These are phyloP conservation scores for Heteromurus nitidus DNA, from an alignment of 2,888 invertebrate genomes.

Conservation along the genomic window DNA sequence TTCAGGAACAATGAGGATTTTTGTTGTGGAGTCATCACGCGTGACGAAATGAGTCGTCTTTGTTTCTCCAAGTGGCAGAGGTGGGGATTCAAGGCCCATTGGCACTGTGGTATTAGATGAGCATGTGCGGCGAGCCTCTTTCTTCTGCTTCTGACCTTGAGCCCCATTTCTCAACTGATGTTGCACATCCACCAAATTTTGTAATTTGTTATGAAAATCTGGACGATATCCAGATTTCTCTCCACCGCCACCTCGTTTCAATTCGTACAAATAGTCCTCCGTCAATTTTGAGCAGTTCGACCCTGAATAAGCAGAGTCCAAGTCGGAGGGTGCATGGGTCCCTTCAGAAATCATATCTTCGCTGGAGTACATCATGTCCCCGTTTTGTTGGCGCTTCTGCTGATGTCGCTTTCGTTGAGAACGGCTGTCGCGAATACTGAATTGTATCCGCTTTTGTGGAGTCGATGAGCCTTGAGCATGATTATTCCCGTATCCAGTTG, in stretches of 20 bases:
- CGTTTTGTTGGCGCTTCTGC: background rate
- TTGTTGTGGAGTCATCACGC: slow-evolving; percentile 70
- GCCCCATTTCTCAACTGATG: slow-evolving; percentile 38
- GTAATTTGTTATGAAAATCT: slow-evolving; percentile 47
- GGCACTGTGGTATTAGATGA: slow-evolving; percentile 39
- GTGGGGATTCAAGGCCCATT: slow-evolving; percentile 42
- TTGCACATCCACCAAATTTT: slow-evolving; percentile 48
- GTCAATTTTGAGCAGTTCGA: slow-evolving; percentile 62
- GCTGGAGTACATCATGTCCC: slow-evolving; percentile 26
- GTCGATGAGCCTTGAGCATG: background rate
- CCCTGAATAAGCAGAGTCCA: slow-evolving; percentile 71
- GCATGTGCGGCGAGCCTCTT: slow-evolving; percentile 32
- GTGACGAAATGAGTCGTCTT: slow-evolving; percentile 71
- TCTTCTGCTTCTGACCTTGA: slow-evolving; percentile 42
- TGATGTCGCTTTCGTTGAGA: slow-evolving; percentile 40
- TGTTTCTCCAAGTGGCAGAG: slow-evolving; percentile 56
- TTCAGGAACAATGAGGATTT: slow-evolving; percentile 73
- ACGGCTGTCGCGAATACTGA: slow-evolving; percentile 46
- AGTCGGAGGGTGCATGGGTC: slow-evolving; percentile 58
- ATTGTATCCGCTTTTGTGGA: slow-evolving; percentile 37
- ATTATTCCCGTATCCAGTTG: background rate
- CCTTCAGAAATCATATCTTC: slow-evolving; percentile 58
- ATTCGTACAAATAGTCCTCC: slow-evolving; percentile 50
- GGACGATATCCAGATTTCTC: slow-evolving; percentile 35
- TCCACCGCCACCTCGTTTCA: slow-evolving; percentile 37